Base-by-base conservation (phyloP, 2,888 invertebrate genomes). In the Xanthia icteritia region DNA sequence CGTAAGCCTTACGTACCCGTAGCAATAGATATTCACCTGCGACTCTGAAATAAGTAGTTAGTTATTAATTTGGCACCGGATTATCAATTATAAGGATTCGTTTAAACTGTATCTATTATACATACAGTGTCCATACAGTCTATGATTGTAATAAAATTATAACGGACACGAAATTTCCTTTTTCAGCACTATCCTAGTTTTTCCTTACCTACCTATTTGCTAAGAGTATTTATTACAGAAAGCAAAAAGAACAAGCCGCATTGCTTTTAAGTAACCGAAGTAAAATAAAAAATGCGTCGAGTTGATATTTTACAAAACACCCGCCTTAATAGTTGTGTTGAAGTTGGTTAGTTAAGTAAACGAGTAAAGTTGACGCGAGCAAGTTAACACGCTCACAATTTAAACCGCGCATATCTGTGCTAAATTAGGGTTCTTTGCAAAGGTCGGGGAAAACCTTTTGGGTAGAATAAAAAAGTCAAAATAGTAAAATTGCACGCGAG, bases 331-430 rank as follows among this genome's bases (percentile, higher is more conserved):
- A 84, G 76, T 71, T 69, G 66, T 60, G 74, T 73, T 76, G 23
- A 76, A 86, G 77, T 86, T 79, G 74, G 72, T 78, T 86, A 82
- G 87, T 86, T 86, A 86, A 84, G 83, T 75, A 85, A 87, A 85
- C 80, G 85, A 87, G 72, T 75, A 84, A 87, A 84, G 85, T 87
- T 84, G 73, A 78, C 72, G 68, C 68, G n/a, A 73, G 48, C 63
- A 68, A 85, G 76, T 84, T 84, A 84, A 77, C 85, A 73, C 75
- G 80, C 86, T 86, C 45, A 82, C 79, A 65, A 82, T 80, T 85
- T 86, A 80, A 86, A 83, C 80, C 77, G 69, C 77, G 79, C 76
- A 86, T 77, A 84, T 79, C 78, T 84, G 75, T 78, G 68, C 76
- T 73, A 80, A 86, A 86, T 82, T 82, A 86, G 74, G 73, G 86